phyloP scores from a whole-genome alignment of 1,140 invertebrate species.

The Neodiprion lecontei region DNA sequence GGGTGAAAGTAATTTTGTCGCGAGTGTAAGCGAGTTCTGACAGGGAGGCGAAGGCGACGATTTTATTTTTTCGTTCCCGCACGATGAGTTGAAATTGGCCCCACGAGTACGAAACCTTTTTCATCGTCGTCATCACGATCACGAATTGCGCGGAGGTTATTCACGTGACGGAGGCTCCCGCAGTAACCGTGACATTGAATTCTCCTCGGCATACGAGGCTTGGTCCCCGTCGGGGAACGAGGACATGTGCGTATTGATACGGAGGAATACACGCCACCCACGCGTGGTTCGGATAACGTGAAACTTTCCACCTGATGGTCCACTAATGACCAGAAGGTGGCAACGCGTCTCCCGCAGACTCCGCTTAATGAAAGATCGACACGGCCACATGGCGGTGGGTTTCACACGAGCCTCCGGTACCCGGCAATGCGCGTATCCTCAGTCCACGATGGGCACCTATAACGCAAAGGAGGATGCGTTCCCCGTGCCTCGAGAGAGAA shows the following conservation, averaged over 20 bases:
- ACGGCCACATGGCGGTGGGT: slow-evolving; percentile 4
- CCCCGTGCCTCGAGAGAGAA: neutral
- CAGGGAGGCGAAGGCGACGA: too few relatives aligned
- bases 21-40: too few relatives aligned
- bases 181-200: neutral
- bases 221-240: neutral
- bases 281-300: slow-evolving; percentile 29
- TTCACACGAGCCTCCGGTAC: slow-evolving; percentile 31
- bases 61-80: too few relatives aligned
- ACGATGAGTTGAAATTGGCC: too few relatives aligned
- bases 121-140: neutral
- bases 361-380: slow-evolving; percentile 22
- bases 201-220: neutral
- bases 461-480: slow-evolving; percentile 20
- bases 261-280: slow-evolving; percentile 7
- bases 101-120: neutral
- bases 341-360: slow-evolving; percentile 26
- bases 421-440: slow-evolving; percentile 35
- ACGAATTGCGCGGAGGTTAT: neutral
- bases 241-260: slow-evolving; percentile 8
- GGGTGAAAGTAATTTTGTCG: too few relatives aligned
- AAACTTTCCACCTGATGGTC: slow-evolving; percentile 49
- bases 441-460: slow-evolving; percentile 28
- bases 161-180: neutral
- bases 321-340: slow-evolving; percentile 10